Percentiles rank a stretch among this genome's conserved stretches.
These are phyloP conservation scores for Synergus laeviventris DNA, from an alignment of 2,888 invertebrate species.

Conservation along the genomic window DNA sequence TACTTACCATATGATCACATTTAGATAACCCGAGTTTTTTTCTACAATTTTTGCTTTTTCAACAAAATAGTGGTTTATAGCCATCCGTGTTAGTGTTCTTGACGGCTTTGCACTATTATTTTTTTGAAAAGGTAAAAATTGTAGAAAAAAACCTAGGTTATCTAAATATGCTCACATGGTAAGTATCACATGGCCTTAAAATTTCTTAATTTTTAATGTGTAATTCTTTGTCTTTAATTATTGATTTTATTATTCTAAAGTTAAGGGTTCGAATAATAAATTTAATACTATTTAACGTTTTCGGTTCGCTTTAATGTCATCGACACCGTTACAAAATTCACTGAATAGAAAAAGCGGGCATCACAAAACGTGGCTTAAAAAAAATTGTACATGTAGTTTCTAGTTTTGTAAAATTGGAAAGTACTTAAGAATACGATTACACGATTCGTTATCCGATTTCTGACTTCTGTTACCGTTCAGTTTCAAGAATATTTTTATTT, in stretches of 20 bases:
- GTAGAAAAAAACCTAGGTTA: too few relatives aligned
- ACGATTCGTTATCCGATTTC: neutral
- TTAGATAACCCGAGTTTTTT: too few relatives aligned
- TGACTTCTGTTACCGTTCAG: neutral
- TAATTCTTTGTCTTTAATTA: neutral
- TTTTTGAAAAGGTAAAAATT: too few relatives aligned
- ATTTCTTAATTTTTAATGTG: neutral
- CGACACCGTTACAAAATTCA: neutral
- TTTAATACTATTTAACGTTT: slow-evolving; percentile 10
- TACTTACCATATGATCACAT: too few relatives aligned
- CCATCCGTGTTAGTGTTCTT: too few relatives aligned
- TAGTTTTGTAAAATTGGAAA: neutral
- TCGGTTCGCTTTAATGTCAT: neutral
- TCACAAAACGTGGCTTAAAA: neutral
- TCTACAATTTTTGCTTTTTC: too few relatives aligned
- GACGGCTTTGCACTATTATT: too few relatives aligned
- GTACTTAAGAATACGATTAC: neutral
- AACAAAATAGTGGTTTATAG: too few relatives aligned
- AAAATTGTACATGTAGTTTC: neutral
- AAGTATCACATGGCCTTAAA: too few relatives aligned
- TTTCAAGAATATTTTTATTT: too few relatives aligned
- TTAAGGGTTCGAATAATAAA: neutral
- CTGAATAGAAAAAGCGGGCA: neutral
- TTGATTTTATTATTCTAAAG: neutral
- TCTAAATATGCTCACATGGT: too few relatives aligned